These are phyloP conservation scores for Vireo griseus DNA, from an alignment of 2,797 vertebrate species.

Conservation along the genomic window DNA sequence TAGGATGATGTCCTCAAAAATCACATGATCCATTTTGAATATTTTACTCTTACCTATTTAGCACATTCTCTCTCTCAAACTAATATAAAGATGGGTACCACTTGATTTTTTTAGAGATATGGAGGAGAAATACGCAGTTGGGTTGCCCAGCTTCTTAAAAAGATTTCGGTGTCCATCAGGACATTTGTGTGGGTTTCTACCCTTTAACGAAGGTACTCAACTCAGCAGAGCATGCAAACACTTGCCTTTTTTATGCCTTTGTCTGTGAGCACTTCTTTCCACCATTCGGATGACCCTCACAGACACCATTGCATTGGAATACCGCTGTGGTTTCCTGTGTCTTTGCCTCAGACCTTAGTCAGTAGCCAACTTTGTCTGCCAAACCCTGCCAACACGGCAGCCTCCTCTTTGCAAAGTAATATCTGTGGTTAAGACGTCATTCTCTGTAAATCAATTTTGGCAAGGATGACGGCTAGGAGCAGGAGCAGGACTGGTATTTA, in stretches of 20 bases:
- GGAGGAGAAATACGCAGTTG: background rate
- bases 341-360: slow-evolving; percentile 50
- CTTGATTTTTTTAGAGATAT: background rate
- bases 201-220: background rate
- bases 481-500: slow-evolving; percentile 55
- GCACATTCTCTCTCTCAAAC: background rate
- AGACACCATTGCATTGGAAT: background rate
- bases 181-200: slow-evolving; percentile 9
- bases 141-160: slow-evolving; percentile 2
- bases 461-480: slow-evolving; percentile 41
- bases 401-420: slow-evolving; percentile 38
- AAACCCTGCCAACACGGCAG: slow-evolving; percentile 25
- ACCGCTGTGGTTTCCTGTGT: slow-evolving; percentile 46
- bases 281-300: background rate
- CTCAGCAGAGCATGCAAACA: background rate
- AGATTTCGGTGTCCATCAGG: background rate
- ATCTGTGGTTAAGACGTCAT: slow-evolving; percentile 66
- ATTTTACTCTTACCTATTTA: background rate
- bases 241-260: slow-evolving; percentile 18
- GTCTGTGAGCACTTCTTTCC: slow-evolving; percentile 17
- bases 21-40: background rate
- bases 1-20: background rate
- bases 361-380: slow-evolving; percentile 58
- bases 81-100: background rate
- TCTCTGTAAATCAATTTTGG: slow-evolving; percentile 66